Percentiles rank a stretch among this genome's conserved stretches.
These are phyloP conservation scores for Terebella lapidaria DNA, from an alignment of 2,888 invertebrate species.

Conservation along the genomic window DNA sequence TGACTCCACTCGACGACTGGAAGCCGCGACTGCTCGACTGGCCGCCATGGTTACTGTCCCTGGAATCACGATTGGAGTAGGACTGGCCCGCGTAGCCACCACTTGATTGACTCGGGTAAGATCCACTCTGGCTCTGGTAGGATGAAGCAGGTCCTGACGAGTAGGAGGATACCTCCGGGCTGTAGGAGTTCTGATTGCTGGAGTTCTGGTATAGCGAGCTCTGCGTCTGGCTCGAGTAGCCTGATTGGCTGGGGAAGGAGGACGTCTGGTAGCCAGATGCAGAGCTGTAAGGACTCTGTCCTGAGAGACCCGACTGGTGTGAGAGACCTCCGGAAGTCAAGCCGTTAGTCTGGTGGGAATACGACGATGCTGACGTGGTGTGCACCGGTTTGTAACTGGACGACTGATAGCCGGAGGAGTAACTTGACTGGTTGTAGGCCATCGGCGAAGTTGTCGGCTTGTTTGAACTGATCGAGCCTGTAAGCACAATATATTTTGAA, in stretches of 20 bases:
- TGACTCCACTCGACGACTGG: constrained; percentile 21
- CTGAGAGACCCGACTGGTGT: not conserved
- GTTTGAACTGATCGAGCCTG: constrained; percentile 28
- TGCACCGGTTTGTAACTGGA: not conserved
- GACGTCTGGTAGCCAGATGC: not conserved
- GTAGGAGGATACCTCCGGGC: not conserved
- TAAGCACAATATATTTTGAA: too few relatives aligned
- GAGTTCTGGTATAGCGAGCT: not conserved
- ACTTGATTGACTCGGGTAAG: not conserved
- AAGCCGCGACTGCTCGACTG: constrained; percentile 16
- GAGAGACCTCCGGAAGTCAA: not conserved
- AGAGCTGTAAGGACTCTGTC: not conserved
- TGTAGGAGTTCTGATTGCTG: not conserved
- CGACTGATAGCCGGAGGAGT: constrained; percentile 4
- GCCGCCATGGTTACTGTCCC: not conserved
- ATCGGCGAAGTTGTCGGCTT: constrained; percentile 22
- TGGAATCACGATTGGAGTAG: not conserved
- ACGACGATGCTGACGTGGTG: not conserved
- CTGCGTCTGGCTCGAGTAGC: not conserved
- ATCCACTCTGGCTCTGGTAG: not conserved
- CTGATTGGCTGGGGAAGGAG: not conserved
- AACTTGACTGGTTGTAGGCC: constrained; percentile 18
- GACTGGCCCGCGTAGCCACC: not conserved
- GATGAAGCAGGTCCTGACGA: not conserved
- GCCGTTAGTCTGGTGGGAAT: not conserved